Percentiles rank a stretch among this genome's conserved stretches.
These are phyloP conservation scores for Pollimyrus isidori DNA, from an alignment of 2,113 vertebrate genomes.

Conservation along the genomic window DNA sequence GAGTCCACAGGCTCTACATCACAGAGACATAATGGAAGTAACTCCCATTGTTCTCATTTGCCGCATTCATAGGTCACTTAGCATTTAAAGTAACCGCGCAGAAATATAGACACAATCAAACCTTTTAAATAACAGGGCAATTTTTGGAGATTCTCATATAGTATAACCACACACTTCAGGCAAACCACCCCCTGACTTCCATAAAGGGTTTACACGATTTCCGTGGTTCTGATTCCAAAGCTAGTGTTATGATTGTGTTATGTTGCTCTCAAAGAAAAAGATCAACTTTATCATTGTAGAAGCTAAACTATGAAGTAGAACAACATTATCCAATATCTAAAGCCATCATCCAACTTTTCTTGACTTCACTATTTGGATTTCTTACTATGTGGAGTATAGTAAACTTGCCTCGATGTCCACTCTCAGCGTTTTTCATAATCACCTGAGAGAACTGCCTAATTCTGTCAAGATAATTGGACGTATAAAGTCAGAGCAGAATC, in stretches of 20 bases:
- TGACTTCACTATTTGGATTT: not conserved
- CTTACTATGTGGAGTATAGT: not conserved
- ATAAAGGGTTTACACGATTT: not conserved
- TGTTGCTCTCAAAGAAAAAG: not conserved
- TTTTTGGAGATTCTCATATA: not conserved
- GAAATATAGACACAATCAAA: not conserved
- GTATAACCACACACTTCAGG: not conserved
- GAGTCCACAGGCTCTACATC: not conserved
- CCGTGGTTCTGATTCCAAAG: not conserved
- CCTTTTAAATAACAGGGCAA: not conserved
- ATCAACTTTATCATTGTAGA: not conserved
- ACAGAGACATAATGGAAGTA: not conserved
- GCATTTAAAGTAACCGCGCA: not conserved
- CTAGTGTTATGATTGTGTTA: not conserved
- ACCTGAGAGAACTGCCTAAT: not conserved
- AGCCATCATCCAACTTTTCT: not conserved
- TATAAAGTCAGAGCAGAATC: constrained; percentile 1
- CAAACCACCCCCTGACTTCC: not conserved
- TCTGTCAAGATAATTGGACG: not conserved
- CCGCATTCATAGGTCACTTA: not conserved
- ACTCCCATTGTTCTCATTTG: not conserved
- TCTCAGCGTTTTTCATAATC: not conserved
- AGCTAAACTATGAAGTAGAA: not conserved
- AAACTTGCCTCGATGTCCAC: not conserved
- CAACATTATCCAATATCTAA: not conserved